Percentiles rank a stretch among this genome's conserved stretches.
Evolutionary conservation across 2,888 invertebrate genomes (phyloP).

Genomic region (Yponomeuta sedellus): DNA sequence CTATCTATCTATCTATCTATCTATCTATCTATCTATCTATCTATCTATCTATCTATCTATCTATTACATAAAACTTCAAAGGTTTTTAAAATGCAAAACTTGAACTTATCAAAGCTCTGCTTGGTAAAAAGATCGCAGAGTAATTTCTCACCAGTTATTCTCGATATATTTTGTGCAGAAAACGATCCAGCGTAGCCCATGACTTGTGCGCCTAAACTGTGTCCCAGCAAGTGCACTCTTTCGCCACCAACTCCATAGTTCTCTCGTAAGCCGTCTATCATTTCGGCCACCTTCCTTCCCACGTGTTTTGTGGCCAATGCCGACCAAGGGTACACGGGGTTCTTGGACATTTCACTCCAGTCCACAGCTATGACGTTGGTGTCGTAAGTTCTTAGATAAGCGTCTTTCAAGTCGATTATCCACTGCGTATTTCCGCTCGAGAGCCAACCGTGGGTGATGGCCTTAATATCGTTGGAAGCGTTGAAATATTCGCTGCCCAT

Average conservation of each 20-base stretch:
- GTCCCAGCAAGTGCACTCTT: constrained; percentile 62
- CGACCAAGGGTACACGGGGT: constrained; percentile 55
- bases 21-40: no score
- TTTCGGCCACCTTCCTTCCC: constrained; percentile 48
- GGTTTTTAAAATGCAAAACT: no score
- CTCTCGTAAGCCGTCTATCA: constrained; percentile 38
- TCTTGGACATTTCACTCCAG: constrained; percentile 59
- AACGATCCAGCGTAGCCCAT: constrained; percentile 77
- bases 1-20: no score
- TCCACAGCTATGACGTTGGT: constrained; percentile 70
- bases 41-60: no score
- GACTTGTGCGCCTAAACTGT: constrained; percentile 78
- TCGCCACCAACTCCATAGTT: constrained; percentile 35
- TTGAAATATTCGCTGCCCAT: constrained; percentile 53
- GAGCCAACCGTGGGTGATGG: constrained; percentile 75
- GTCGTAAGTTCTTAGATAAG: constrained; percentile 53
- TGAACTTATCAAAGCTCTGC: no score
- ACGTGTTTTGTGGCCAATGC: constrained; percentile 62
- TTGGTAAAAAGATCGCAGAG: no score
- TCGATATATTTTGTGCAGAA: constrained; percentile 51
- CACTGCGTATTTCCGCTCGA: constrained; percentile 51
- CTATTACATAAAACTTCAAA: no score
- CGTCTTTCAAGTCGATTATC: constrained; percentile 58
- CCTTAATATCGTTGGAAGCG: constrained; percentile 55
- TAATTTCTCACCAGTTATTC: constrained; percentile 80